Base-by-base conservation (phyloP, 1,140 invertebrate species). In the Bombus superbus region DNA sequence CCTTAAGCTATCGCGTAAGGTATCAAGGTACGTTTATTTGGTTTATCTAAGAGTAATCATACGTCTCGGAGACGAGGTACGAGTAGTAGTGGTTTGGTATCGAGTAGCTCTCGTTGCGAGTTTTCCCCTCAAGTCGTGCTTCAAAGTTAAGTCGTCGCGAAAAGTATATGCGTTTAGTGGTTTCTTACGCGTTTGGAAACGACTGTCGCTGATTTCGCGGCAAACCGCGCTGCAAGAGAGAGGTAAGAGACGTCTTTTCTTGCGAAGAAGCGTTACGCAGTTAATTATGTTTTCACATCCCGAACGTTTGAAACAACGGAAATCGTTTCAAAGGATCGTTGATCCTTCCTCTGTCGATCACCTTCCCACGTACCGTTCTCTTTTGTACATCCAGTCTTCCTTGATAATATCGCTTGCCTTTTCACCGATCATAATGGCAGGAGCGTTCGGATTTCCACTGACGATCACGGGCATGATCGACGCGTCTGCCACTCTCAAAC, bases 331-430 rank as follows among this genome's bases (percentile, higher is more conserved):
- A 53, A 53, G 18, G 47, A 22, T 53, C 47, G 18, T 53, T 2
- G 47, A 53, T 53, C 18, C 47, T 53, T 2, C 47, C 47, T 8
- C 18, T 8, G 2, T 2, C 1, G n/a, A 15, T 89, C 59, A 89
- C 38, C 87, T 87, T 57, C 71, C 86, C 10, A 5, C 75, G 35
- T 25, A 83, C 86, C 73, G 82, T 53, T 92, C 95, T 93, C 90
- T 94, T 92, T 62, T 74, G 0, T 81, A 15, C 22, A 95, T 92
- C 97, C 97, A 97, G 91, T 97, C 97, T 91, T 97, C 96, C 91
- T 98, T 98, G 76, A 98, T 98, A 95, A 98, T 96, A 89, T 98
- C 97, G 8, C 97, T 97, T 2, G 96, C 97, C 92, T 98, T 98
- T 92, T 98, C 98, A 2, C 96, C 98, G 28, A 97, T 97, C 97